phyloP scores from a whole-genome alignment of 1,140 invertebrate genomes.

The Melipona quadrifasciata region DNA sequence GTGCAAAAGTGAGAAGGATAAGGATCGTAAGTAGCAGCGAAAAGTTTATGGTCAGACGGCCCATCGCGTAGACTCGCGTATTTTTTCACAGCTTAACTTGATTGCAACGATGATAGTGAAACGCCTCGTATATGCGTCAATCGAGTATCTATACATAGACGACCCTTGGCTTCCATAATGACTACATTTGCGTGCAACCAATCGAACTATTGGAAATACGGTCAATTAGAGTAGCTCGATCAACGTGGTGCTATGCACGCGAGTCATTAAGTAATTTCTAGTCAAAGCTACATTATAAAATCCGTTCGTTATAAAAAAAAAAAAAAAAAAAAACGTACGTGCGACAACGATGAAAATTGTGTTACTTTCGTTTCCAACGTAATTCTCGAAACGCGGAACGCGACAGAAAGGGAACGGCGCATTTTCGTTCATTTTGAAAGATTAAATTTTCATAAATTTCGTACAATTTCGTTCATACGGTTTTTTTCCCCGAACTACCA shows the following conservation, averaged over 20 bases:
- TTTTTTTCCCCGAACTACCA: too few relatives aligned
- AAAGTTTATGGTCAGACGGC: neutral
- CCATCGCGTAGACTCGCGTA: too few relatives aligned
- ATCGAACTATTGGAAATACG: constrained; percentile 65
- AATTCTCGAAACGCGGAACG: neutral
- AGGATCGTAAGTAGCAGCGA: neutral
- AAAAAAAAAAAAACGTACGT: neutral
- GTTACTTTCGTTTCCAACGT: neutral
- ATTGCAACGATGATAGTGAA: neutral
- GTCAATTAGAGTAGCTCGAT: constrained; percentile 69
- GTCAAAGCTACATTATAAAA: constrained; percentile 40
- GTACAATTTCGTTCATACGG: too few relatives aligned
- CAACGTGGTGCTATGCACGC: constrained; percentile 63
- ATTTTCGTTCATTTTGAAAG: too few relatives aligned
- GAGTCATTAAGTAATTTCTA: constrained; percentile 66
- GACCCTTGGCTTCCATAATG: neutral
- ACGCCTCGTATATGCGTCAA: neutral
- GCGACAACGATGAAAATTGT: neutral
- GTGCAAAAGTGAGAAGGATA: neutral
- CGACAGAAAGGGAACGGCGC: too few relatives aligned
- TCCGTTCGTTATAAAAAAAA: neutral
- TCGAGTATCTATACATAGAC: constrained; percentile 8
- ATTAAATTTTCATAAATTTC: too few relatives aligned
- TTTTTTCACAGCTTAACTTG: neutral
- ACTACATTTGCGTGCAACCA: constrained; percentile 15